These are phyloP conservation scores for Rotaria socialis DNA, from an alignment of 2,888 invertebrate species.

Conservation along the genomic window DNA sequence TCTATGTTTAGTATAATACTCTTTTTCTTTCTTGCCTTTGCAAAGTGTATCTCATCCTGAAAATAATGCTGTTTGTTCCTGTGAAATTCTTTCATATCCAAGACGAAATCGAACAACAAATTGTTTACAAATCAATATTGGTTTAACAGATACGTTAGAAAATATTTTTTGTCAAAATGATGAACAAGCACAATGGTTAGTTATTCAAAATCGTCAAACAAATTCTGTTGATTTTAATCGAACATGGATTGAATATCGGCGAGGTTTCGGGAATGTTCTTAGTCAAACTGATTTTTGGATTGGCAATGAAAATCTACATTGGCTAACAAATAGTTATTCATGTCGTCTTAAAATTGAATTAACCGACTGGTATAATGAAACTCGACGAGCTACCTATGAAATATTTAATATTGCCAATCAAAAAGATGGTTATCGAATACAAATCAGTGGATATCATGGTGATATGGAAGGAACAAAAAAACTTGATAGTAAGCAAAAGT, in stretches of 20 bases:
- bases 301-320: constrained; percentile 32
- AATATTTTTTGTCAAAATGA: constrained; percentile 16
- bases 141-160: neutral
- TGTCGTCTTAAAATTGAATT: constrained; percentile 14
- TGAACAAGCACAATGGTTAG: neutral
- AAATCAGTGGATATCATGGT: neutral
- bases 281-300: constrained; percentile 14
- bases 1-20: too few relatives aligned
- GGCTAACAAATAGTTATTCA: neutral
- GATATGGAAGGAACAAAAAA: neutral
- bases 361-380: constrained; percentile 31
- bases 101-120: constrained; percentile 15
- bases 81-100: neutral
- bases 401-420: constrained; percentile 5
- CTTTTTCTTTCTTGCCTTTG: too few relatives aligned
- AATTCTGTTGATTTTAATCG: constrained; percentile 11
- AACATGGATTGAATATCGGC: constrained; percentile 25
- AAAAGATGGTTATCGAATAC: neutral
- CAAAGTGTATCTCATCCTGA: neutral
- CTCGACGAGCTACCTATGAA: neutral
- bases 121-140: constrained; percentile 5
- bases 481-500: neutral
- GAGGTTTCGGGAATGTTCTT: constrained; percentile 5
- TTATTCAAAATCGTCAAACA: constrained; percentile 8
- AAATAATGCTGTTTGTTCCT: neutral